Evolutionary conservation across 2,113 vertebrate species (phyloP).

Genomic region (Hemiscyllium ocellatum): DNA sequence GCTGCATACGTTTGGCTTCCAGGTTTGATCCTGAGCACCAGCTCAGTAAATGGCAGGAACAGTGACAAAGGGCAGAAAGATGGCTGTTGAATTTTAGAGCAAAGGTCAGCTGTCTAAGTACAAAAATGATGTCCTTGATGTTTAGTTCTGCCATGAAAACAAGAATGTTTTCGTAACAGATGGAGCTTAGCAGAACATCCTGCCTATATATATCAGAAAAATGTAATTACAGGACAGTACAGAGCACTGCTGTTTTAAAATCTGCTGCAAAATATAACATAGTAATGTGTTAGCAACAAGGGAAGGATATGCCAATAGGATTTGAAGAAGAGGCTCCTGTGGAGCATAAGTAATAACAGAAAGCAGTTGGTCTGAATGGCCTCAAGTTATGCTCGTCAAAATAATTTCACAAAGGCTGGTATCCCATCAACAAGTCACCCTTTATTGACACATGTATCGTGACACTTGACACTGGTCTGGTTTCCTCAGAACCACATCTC

Average conservation of each 20-base stretch:
- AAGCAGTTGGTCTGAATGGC: background rate
- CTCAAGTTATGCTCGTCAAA: background rate
- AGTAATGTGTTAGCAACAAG: background rate
- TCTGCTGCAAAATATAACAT: background rate
- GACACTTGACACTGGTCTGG: no score
- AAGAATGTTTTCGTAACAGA: background rate
- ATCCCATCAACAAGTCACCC: no score
- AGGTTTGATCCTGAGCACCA: background rate
- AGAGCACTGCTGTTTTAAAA: background rate
- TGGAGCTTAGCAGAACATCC: background rate
- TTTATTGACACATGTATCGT: no score
- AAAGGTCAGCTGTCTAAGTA: background rate
- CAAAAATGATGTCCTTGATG: background rate
- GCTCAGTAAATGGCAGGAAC: background rate
- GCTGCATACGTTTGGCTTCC: background rate
- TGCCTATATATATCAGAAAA: background rate
- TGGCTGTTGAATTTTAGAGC: background rate
- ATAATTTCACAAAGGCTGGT: no score
- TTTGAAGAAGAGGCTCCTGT: background rate
- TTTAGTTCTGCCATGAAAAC: background rate
- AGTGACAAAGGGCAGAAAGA: background rate
- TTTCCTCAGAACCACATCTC: no score
- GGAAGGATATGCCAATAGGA: no score
- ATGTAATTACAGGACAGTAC: background rate
- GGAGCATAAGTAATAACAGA: background rate